These are phyloP conservation scores for Ylistrum balloti DNA, from an alignment of 1,140 invertebrate species.

Conservation along the genomic window DNA sequence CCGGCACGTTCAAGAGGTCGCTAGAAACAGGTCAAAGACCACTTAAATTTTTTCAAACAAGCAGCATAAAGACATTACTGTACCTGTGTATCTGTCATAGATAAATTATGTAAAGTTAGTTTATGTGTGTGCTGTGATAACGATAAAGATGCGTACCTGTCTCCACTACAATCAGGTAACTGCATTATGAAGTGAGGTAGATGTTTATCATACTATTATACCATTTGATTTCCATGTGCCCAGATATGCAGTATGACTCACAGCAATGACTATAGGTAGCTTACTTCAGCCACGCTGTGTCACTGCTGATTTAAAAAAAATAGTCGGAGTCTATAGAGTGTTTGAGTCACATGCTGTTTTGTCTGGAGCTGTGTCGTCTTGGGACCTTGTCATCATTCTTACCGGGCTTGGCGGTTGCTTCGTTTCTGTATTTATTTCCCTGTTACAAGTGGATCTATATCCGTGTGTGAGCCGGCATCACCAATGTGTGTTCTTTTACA, in stretches of 20 bases:
- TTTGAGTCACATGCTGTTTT: conserved; percentile 34
- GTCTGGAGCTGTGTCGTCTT: conserved; percentile 12
- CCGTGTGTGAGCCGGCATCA: not conserved
- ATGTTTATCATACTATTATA: not conserved
- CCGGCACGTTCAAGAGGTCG: not conserved
- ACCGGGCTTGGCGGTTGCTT: conserved; percentile 20
- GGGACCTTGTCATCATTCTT: conserved; percentile 37
- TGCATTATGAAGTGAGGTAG: not conserved
- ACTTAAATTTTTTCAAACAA: conserved; percentile 19
- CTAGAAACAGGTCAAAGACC: not conserved
- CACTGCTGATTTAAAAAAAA: not conserved
- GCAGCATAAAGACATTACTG: not conserved
- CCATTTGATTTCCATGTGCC: not conserved
- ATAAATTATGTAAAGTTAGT: not conserved
- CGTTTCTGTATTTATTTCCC: not conserved
- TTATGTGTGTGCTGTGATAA: not conserved
- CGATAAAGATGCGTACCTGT: conserved; percentile 27
- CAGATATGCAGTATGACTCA: conserved; percentile 1
- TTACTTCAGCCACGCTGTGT: not conserved
- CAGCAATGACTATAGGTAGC: conserved; percentile 26
- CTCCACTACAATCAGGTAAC: not conserved
- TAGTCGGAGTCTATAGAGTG: conserved; percentile 1
- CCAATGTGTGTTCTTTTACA: not conserved
- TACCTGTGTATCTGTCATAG: not conserved
- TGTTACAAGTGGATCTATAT: conserved; percentile 13